Percentiles rank a stretch among this genome's conserved stretches.
phyloP scores from a whole-genome alignment of 1,140 invertebrate species.

The Drosophila tristis region DNA sequence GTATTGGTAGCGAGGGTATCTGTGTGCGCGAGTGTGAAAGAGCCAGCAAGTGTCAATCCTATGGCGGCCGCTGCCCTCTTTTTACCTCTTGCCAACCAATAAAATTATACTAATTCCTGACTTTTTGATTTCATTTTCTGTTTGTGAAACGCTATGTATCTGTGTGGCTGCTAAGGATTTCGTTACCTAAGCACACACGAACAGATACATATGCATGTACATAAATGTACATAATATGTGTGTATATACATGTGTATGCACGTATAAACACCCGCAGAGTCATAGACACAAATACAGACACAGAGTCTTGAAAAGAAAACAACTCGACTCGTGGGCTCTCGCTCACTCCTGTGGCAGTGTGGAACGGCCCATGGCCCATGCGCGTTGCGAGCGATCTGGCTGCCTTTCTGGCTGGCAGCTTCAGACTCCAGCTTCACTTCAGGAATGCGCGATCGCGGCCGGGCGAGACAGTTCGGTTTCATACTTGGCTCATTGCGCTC shows the following conservation, averaged over 20 bases:
- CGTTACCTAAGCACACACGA: slow-evolving; percentile 70
- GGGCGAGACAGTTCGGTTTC: slow-evolving; percentile 78
- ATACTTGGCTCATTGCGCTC: slow-evolving; percentile 77
- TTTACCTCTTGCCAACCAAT: slow-evolving; percentile 76
- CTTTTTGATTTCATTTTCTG: slow-evolving; percentile 80
- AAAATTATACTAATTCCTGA: slow-evolving; percentile 83
- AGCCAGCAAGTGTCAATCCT: slow-evolving; percentile 66
- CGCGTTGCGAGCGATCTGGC: slow-evolving; percentile 47
- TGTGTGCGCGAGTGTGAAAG: slow-evolving; percentile 54
- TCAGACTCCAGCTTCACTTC: slow-evolving; percentile 44
- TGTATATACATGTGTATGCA: background rate
- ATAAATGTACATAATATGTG: background rate
- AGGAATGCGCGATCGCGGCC: slow-evolving; percentile 58
- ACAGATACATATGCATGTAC: slow-evolving; percentile 12
- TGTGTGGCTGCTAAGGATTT: slow-evolving; percentile 71
- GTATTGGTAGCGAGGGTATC: slow-evolving; percentile 46
- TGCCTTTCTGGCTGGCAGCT: slow-evolving; percentile 50
- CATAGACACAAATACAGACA: slow-evolving; percentile 7
- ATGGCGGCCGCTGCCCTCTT: slow-evolving; percentile 59
- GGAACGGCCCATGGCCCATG: slow-evolving; percentile 18
- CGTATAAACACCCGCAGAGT: slow-evolving; percentile 14
- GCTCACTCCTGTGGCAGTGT: slow-evolving; percentile 41
- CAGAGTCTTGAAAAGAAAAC: slow-evolving; percentile 10
- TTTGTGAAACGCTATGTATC: slow-evolving; percentile 12
- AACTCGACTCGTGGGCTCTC: slow-evolving; percentile 40